A percentile compares a stretch with the other conserved stretches of the same genome.
phyloP scores from a whole-genome alignment of 2,797 vertebrate species.

The Thaleichthys pacificus region DNA sequence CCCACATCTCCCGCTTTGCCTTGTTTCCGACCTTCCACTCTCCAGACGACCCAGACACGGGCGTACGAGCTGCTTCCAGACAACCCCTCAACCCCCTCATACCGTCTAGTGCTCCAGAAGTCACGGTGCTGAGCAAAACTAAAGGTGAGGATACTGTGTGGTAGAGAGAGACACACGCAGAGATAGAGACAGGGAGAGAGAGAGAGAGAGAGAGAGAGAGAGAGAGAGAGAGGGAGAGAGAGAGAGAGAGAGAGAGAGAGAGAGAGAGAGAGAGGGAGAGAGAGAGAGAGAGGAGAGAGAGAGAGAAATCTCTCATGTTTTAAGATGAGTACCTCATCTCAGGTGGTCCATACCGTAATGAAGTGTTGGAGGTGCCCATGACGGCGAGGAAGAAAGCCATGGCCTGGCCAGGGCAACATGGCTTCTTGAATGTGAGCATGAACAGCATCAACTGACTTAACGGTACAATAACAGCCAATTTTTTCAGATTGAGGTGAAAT shows the following conservation, averaged over 20 bases:
- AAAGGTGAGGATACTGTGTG: constrained; percentile 63
- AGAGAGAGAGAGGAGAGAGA: background rate
- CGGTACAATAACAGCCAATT: too few species aligned
- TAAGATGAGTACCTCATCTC: constrained; percentile 15
- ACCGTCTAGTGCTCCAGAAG: constrained; percentile 58
- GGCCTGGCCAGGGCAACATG: constrained; percentile 67
- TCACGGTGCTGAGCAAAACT: constrained; percentile 71
- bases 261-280: background rate
- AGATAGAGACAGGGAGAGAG: too few species aligned
- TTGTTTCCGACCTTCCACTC: constrained; percentile 74
- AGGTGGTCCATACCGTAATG: constrained; percentile 78
- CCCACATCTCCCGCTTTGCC: constrained; percentile 75
- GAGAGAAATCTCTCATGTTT: background rate
- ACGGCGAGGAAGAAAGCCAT: constrained; percentile 64
- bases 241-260: too few species aligned
- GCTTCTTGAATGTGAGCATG: constrained; percentile 73
- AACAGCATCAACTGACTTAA: background rate
- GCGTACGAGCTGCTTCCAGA: constrained; percentile 48
- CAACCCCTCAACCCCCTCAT: constrained; percentile 60
- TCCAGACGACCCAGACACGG: constrained; percentile 59
- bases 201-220: too few species aligned
- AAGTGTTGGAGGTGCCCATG: constrained; percentile 64
- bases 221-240: background rate
- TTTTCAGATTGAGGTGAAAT: background rate
- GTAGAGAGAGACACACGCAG: background rate